Evolutionary conservation across 2,888 invertebrate species (phyloP).

Genomic region (Napeogenes inachia): DNA sequence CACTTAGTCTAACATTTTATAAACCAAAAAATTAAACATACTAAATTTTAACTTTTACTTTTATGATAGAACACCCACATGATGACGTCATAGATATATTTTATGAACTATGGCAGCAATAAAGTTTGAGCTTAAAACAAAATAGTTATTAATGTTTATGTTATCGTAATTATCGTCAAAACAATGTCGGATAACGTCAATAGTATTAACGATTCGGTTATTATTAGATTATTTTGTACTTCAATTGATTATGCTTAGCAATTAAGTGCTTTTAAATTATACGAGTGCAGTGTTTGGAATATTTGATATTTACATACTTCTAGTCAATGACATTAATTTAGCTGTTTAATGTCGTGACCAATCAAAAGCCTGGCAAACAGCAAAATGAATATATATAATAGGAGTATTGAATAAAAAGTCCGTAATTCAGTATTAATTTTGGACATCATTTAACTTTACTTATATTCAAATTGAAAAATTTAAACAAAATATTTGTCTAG

Average conservation of each 20-base stretch:
- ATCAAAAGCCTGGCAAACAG: too few species aligned
- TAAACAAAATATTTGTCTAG: too few species aligned
- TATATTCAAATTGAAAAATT: too few species aligned
- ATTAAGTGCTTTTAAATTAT: background rate
- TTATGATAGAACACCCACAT: background rate
- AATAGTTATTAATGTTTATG: constrained; percentile 18
- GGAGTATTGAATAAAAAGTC: too few species aligned
- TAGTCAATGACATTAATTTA: too few species aligned
- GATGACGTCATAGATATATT: background rate
- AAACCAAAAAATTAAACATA: too few species aligned
- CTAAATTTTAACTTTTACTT: too few species aligned
- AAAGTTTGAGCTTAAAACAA: constrained; percentile 3
- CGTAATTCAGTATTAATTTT: too few species aligned
- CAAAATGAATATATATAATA: too few species aligned
- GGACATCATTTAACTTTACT: too few species aligned
- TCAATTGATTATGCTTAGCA: constrained; percentile 31
- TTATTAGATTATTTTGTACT: constrained; percentile 35
- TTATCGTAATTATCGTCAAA: constrained; percentile 29
- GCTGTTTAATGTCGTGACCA: too few species aligned
- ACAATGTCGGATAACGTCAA: constrained; percentile 34
- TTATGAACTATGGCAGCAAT: background rate
- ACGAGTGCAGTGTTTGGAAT: background rate
- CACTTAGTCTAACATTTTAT: too few species aligned
- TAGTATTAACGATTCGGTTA: constrained; percentile 32
- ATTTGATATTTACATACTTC: background rate